Percentiles rank a stretch among this genome's conserved stretches.
phyloP scores from a whole-genome alignment of 2,797 vertebrate genomes.

The Natrix natrix region DNA sequence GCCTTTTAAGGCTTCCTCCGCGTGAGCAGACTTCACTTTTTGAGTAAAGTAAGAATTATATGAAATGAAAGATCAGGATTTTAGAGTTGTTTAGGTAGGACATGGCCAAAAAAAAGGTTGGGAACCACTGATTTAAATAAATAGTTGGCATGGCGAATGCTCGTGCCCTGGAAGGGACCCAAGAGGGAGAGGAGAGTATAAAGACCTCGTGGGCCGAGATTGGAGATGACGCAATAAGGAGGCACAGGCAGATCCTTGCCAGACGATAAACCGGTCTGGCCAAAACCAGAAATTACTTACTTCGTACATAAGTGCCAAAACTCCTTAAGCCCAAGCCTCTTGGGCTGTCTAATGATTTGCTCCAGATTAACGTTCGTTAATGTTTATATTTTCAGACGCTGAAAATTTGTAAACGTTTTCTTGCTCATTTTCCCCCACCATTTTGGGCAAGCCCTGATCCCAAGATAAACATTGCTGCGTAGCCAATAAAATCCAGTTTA shows the following conservation, averaged over 20 bases:
- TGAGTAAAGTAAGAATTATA: no score
- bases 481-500: background rate
- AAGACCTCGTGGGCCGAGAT: background rate
- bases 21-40: no score
- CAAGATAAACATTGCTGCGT: background rate
- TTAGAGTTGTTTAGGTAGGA: no score
- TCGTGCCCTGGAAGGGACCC: background rate
- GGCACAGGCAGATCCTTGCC: background rate
- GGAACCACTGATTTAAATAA: background rate
- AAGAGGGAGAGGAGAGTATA: no score
- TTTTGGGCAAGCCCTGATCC: background rate
- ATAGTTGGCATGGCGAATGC: background rate
- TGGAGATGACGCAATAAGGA: background rate
- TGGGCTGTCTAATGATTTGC: background rate
- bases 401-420: background rate
- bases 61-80: no score
- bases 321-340: background rate
- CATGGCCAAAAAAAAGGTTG: no score
- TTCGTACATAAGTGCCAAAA: background rate
- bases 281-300: background rate
- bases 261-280: background rate
- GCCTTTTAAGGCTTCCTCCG: no score
- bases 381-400: background rate
- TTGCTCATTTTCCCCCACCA: background rate
- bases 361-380: background rate